Conservation (phyloP, 2,888 invertebrate species). For the Cheilosia impressa region DNA sequence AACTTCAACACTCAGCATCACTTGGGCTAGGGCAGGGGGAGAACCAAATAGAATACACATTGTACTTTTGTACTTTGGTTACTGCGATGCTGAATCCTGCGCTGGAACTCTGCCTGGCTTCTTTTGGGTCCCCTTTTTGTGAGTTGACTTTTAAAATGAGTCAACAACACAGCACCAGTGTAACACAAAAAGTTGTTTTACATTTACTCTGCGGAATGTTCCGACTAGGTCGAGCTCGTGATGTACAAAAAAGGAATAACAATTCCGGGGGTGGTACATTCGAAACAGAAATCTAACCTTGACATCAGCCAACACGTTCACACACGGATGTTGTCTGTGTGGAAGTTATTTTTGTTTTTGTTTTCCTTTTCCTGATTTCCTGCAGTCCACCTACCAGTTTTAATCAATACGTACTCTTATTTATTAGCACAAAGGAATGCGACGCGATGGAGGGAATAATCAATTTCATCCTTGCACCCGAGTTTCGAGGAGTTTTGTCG, state of each 20-base stretch:
- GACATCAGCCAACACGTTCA: constrained; percentile 18
- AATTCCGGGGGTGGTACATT: constrained; percentile 12
- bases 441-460: constrained; percentile 9
- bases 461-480: constrained; percentile 32
- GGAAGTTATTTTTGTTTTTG: not conserved
- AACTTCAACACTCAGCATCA: constrained; percentile 39
- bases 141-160: constrained; percentile 14
- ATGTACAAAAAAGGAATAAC: constrained; percentile 18
- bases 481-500: constrained; percentile 10
- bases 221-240: not conserved
- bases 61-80: constrained; percentile 19
- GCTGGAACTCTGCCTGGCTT: constrained; percentile 4
- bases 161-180: constrained; percentile 20
- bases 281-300: constrained; percentile 29
- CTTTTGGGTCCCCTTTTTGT: constrained; percentile 20
- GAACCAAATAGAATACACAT: constrained; percentile 21
- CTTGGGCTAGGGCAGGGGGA: constrained; percentile 10
- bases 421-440: constrained; percentile 37
- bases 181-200: constrained; percentile 33
- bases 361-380: no score
- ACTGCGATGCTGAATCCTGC: not conserved
- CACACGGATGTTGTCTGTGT: not conserved
- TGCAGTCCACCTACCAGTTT: constrained; percentile 1
- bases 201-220: constrained; percentile 25
- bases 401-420: constrained; percentile 30